Conservation (phyloP, 2,797 vertebrate genomes). For the Xiphorhynchus erythropygius region DNA sequence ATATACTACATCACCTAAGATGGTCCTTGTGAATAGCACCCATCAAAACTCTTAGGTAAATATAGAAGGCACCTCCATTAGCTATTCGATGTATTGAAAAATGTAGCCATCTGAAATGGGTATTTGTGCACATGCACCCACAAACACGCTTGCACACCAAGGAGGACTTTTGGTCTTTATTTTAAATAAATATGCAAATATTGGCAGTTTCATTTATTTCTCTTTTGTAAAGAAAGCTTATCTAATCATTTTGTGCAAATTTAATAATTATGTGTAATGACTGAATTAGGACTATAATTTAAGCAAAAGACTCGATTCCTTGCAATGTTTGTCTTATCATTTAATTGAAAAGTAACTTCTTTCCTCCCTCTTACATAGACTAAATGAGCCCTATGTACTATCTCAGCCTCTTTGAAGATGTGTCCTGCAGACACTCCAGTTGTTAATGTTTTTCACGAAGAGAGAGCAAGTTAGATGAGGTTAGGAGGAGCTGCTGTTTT, state of each 20-base stretch:
- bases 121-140: not conserved
- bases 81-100: not conserved
- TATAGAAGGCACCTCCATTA: not conserved
- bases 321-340: conserved; percentile 75
- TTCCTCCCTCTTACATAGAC: not conserved
- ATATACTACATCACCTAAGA: not conserved
- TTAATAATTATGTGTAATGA: conserved; percentile 78
- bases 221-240: conserved; percentile 70
- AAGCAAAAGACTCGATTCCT: conserved; percentile 62
- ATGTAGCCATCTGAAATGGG: not conserved
- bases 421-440: not conserved
- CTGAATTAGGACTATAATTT: conserved; percentile 73
- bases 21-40: not conserved
- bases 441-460: not conserved
- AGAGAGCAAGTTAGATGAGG: not conserved
- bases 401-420: conserved; percentile 1
- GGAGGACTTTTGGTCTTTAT: not conserved
- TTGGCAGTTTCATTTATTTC: conserved; percentile 50
- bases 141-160: not conserved
- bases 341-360: conserved; percentile 71
- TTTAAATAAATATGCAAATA: conserved; percentile 12
- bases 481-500: not conserved
- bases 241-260: conserved; percentile 72
- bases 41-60: not conserved
- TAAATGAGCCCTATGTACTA: conserved; percentile 13